A percentile compares a stretch with the other conserved stretches of the same genome.
phyloP scores from a whole-genome alignment of 2,888 invertebrate genomes.

The Brachypalpus laphriformis region DNA sequence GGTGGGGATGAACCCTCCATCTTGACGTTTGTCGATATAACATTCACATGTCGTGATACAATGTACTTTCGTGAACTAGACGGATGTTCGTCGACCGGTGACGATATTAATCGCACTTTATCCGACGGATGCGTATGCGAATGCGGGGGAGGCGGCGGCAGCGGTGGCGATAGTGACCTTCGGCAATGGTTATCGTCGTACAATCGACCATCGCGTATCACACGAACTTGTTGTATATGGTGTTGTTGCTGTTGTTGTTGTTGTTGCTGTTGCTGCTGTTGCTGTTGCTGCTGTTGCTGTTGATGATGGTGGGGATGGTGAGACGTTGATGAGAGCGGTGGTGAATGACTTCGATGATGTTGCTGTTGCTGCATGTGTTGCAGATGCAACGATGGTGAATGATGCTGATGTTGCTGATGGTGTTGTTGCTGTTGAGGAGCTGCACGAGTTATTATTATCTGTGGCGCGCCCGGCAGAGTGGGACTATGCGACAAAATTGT shows the following conservation, averaged over 20 bases:
- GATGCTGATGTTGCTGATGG: slow-evolving; percentile 75
- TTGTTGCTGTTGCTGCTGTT: slow-evolving; percentile 72
- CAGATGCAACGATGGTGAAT: slow-evolving; percentile 51
- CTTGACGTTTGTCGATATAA: slow-evolving; percentile 79
- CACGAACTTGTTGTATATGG: slow-evolving; percentile 80
- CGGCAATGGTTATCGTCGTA: slow-evolving; percentile 79
- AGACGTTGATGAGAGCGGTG: slow-evolving; percentile 75
- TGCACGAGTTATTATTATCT: slow-evolving; percentile 81
- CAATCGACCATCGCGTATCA: slow-evolving; percentile 82
- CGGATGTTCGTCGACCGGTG: slow-evolving; percentile 74
- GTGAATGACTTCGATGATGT: slow-evolving; percentile 72
- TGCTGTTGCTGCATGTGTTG: slow-evolving; percentile 59
- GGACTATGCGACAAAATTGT: slow-evolving; percentile 68
- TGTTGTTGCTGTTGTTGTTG: slow-evolving; percentile 66
- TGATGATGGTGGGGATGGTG: slow-evolving; percentile 75
- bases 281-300: slow-evolving; percentile 57
- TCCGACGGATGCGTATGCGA: slow-evolving; percentile 66
- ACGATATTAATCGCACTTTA: slow-evolving; percentile 61
- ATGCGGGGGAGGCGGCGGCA: slow-evolving; percentile 66
- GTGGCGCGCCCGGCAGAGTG: slow-evolving; percentile 75
- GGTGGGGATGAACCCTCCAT: slow-evolving; percentile 75
- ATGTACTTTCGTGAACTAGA: slow-evolving; percentile 79
- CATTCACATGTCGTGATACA: slow-evolving; percentile 81
- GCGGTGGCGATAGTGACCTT: slow-evolving; percentile 64
- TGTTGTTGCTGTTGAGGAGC: slow-evolving; percentile 72